Base-by-base conservation (phyloP, 2,888 invertebrate genomes). In the Graphium colonna region DNA sequence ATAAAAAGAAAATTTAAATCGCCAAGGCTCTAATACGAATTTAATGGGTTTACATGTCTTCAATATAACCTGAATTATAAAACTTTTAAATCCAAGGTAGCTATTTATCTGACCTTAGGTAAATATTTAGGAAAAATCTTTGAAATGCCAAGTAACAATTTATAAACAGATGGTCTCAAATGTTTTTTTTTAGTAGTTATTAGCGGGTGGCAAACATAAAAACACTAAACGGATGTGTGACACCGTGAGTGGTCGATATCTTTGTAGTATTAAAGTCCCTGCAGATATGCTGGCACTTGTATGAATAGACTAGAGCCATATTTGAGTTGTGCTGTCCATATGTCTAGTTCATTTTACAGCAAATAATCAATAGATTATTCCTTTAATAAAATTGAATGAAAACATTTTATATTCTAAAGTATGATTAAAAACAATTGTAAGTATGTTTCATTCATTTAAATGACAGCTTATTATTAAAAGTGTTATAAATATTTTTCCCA, bases 151-250 rank as follows among this genome's bases (percentile, higher is more conserved):
- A 38, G 17, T 48, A 18, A 31, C 17, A 17, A 31, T n/a, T n/a
- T n/a, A 42, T 51, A 10, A 31, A 31, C 31, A 28, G 40, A 17
- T 5, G 43, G 28, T 51, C 31, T 9, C 31, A 28, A 21, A 28
- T 26, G 15, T 52, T 12, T 12, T 36, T 33, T 39, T 21, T n/a
- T n/a, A n/a, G n/a, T n/a, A n/a, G n/a, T n/a, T n/a, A n/a, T n/a
- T n/a, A n/a, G 41, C 16, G 18, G 40, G 55, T 51, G 55, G 50
- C 50, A 46, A 51, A 51, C 50, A 51, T 50, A 17, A 46, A 43
- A 46, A 51, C 46, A n/a, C 26, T 46, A 39, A 51, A 50, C 36
- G 43, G 40, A 33, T 15, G 44, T 49, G 33, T 41, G 36, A 45
- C 50, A 46, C 46, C 54, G 8, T 9, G 39, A 44, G 26, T 33